phyloP scores from a whole-genome alignment of 2,888 invertebrate genomes.

The Rosalia funebris region DNA sequence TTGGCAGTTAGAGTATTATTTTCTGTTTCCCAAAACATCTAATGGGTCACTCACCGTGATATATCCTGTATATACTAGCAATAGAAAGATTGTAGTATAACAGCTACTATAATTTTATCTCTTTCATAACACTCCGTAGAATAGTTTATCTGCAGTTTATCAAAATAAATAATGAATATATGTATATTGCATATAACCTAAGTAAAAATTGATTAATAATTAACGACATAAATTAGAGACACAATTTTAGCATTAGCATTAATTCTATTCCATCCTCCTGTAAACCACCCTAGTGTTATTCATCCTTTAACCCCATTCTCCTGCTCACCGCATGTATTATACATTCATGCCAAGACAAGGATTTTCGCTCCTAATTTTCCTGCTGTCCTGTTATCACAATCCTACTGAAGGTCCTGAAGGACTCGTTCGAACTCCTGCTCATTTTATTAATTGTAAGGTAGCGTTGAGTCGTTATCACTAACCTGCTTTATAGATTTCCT shows the following conservation, averaged over 20 bases:
- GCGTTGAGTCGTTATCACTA: not conserved
- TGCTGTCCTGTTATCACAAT: slow-evolving; percentile 52
- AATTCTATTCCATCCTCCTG: slow-evolving; percentile 37
- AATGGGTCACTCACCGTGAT: too few relatives aligned
- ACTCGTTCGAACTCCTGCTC: slow-evolving; percentile 32
- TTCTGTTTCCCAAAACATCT: too few relatives aligned
- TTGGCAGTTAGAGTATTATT: too few relatives aligned
- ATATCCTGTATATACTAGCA: too few relatives aligned
- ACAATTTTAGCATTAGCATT: slow-evolving; percentile 56
- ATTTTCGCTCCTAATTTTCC: slow-evolving; percentile 45
- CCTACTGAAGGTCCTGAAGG: slow-evolving; percentile 53
- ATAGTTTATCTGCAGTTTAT: too few relatives aligned
- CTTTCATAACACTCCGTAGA: too few relatives aligned
- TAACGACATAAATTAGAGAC: slow-evolving; percentile 54
- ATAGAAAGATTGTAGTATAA: too few relatives aligned
- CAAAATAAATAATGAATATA: too few relatives aligned
- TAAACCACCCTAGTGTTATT: slow-evolving; percentile 40
- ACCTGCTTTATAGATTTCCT: too few relatives aligned
- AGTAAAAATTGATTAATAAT: slow-evolving; percentile 42
- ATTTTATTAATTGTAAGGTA: not conserved
- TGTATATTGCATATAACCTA: not conserved
- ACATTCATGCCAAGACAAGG: slow-evolving; percentile 51
- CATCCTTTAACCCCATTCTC: slow-evolving; percentile 30
- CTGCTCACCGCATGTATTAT: slow-evolving; percentile 53
- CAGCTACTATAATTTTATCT: too few relatives aligned